phyloP scores from a whole-genome alignment of 1,140 invertebrate species.

The Procambarus clarkii region DNA sequence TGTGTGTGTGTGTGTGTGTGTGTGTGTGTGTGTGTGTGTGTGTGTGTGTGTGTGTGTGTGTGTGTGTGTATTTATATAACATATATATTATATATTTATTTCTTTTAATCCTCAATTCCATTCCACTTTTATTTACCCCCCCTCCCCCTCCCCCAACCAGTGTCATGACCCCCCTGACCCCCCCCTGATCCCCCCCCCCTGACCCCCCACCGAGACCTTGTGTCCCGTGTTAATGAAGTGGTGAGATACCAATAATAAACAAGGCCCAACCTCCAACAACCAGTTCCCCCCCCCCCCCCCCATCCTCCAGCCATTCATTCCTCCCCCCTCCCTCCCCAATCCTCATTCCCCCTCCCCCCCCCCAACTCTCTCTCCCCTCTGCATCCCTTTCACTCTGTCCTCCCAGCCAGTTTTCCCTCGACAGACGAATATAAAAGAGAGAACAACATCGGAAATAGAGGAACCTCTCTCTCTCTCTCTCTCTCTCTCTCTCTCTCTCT shows the following conservation, averaged over 20 bases:
- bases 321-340: too few species aligned
- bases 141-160: background rate
- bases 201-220: background rate
- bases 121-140: too few species aligned
- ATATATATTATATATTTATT: too few species aligned
- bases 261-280: too few species aligned
- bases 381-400: too few species aligned
- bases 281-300: background rate
- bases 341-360: background rate
- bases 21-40: too few species aligned
- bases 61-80: too few species aligned
- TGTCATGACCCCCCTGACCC: background rate
- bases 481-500: background rate
- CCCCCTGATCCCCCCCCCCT: background rate
- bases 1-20: too few species aligned
- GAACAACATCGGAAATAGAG: slow-evolving; percentile 20
- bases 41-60: too few species aligned
- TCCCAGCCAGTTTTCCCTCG: slow-evolving; percentile 8
- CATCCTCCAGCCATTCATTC: slow-evolving; percentile 2
- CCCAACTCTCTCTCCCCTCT: background rate
- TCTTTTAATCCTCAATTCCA: too few species aligned
- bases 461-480: too few species aligned
- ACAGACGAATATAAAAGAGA: slow-evolving; percentile 18
- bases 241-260: slow-evolving; percentile 49
- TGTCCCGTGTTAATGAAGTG: slow-evolving; percentile 49